Percentiles rank a stretch among this genome's conserved stretches.
These are phyloP conservation scores for Henricia sp. DNA, from an alignment of 53 echinoderm and acorn worm species.

Conservation along the genomic window DNA sequence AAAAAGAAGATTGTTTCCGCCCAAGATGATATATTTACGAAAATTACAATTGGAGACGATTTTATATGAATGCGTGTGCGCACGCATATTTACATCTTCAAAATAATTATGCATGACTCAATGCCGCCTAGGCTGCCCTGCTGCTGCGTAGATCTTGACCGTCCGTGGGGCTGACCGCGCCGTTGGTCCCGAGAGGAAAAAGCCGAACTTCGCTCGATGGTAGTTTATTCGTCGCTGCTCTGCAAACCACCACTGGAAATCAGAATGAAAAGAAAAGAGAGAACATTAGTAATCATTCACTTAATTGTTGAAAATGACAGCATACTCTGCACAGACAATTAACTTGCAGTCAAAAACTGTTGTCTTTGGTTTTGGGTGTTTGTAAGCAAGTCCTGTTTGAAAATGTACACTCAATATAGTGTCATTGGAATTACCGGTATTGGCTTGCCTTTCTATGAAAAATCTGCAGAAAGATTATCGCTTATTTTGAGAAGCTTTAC, in stretches of 20 bases:
- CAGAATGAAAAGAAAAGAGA: neutral
- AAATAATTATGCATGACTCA: neutral
- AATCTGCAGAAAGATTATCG: no score
- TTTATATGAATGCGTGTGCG: neutral
- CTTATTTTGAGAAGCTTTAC: no score
- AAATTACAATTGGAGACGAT: neutral
- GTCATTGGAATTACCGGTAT: neutral
- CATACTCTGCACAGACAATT: neutral
- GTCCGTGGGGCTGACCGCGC: no score
- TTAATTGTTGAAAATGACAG: neutral
- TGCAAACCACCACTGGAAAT: conserved; percentile 11
- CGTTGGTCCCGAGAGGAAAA: neutral
- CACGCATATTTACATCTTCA: neutral
- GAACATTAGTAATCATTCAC: neutral
- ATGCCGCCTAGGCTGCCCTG: neutral
- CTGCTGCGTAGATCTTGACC: no score
- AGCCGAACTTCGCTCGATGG: conserved; percentile 26
- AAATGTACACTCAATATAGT: neutral
- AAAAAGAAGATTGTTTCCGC: no score
- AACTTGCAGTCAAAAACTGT: neutral
- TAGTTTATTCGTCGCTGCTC: conserved; percentile 10
- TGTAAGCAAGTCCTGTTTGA: neutral
- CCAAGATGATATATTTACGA: no score
- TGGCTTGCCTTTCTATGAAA: no score
- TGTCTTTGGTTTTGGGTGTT: neutral